Conservation (phyloP, 2,888 invertebrate species). For the Archips crataeganus region DNA sequence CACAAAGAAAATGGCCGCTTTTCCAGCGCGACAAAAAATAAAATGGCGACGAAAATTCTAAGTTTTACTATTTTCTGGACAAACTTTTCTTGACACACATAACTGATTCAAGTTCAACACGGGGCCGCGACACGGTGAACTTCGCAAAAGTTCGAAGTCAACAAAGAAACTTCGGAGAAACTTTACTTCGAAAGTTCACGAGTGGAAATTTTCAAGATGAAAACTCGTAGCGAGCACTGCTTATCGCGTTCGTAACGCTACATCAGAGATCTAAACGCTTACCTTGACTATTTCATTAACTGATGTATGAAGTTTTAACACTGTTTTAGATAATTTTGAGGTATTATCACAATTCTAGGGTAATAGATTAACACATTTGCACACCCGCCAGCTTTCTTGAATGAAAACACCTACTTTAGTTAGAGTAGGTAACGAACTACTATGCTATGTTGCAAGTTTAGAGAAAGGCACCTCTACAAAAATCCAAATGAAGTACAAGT, state of each 20-base stretch:
- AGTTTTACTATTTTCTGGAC: conserved; percentile 84
- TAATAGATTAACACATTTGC: conserved; percentile 72
- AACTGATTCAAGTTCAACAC: conserved; percentile 61
- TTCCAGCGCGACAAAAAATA: conserved; percentile 87
- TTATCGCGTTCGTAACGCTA: conserved; percentile 64
- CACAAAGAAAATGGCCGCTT: conserved; percentile 87
- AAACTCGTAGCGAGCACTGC: conserved; percentile 80
- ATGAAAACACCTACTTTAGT: conserved; percentile 75
- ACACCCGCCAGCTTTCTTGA: conserved; percentile 86
- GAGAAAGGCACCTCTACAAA: conserved; percentile 85
- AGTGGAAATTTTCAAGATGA: conserved; percentile 86
- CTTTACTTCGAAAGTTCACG: conserved; percentile 82
- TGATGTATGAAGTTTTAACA: conserved; percentile 64
- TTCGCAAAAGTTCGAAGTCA: conserved; percentile 71
- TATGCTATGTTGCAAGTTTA: conserved; percentile 84
- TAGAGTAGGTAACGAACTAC: conserved; percentile 48
- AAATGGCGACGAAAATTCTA: conserved; percentile 87
- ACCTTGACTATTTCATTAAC: conserved; percentile 83
- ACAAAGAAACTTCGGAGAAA: conserved; percentile 78
- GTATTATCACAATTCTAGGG: conserved; percentile 64
- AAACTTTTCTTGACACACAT: conserved; percentile 72
- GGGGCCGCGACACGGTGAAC: conserved; percentile 60
- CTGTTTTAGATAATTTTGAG: conserved; percentile 60
- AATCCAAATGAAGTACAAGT: conserved; percentile 81
- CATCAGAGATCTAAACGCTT: conserved; percentile 66